Percentiles rank a stretch among this genome's conserved stretches.
These are phyloP conservation scores for Oscheius myriophilus DNA, from an alignment of 2,888 invertebrate genomes.

Conservation along the genomic window DNA sequence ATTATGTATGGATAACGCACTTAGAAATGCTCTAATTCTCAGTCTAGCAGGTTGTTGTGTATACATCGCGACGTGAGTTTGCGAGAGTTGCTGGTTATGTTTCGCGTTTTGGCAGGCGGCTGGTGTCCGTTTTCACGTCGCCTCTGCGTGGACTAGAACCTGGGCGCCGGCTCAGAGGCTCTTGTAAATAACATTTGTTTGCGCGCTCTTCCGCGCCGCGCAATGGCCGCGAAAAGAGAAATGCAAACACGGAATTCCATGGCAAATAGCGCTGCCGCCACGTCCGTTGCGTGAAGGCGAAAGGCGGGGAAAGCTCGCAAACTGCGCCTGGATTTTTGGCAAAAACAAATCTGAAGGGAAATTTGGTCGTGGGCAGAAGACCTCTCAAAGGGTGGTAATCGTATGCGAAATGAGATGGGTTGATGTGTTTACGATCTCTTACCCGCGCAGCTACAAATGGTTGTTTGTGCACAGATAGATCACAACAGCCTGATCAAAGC, in stretches of 20 bases:
- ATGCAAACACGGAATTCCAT: slow-evolving; percentile 33
- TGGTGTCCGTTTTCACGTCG: slow-evolving; percentile 30
- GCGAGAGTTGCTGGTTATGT: no score
- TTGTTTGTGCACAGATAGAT: no score
- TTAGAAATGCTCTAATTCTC: no score
- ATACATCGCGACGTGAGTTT: no score
- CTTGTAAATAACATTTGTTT: slow-evolving; percentile 32
- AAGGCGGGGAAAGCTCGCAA: slow-evolving; percentile 26
- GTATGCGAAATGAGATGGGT: background rate
- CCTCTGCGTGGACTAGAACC: slow-evolving; percentile 31
- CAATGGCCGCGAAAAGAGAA: slow-evolving; percentile 36
- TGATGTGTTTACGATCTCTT: no score
- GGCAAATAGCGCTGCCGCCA: slow-evolving; percentile 32
- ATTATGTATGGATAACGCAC: no score
- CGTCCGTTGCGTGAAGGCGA: slow-evolving; percentile 30
- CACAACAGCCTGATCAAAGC: no score
- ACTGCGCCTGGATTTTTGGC: slow-evolving; percentile 4
- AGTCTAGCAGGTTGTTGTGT: no score
- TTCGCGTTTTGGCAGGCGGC: background rate
- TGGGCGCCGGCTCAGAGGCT: slow-evolving; percentile 31
- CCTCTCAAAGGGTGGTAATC: background rate
- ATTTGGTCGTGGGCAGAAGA: no score
- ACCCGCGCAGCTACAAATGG: no score
- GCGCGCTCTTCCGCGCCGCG: slow-evolving; percentile 30
- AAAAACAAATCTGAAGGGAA: background rate